phyloP scores from a whole-genome alignment of 2,113 vertebrate genomes.

The Myxocyprinus asiaticus region DNA sequence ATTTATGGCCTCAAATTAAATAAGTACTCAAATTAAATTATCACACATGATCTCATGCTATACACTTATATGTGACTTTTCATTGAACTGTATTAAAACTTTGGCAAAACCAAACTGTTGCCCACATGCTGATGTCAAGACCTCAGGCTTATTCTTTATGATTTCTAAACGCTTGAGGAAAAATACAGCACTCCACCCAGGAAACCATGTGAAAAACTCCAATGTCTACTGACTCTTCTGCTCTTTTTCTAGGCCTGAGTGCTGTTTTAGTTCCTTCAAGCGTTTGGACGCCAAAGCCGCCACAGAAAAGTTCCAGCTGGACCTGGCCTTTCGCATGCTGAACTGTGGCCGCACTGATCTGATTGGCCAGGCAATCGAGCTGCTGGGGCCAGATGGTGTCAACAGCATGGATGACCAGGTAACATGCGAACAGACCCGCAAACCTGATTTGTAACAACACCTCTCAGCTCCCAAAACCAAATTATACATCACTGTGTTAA shows the following conservation, averaged over 20 bases:
- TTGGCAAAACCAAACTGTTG: neutral
- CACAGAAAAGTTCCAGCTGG: conserved; percentile 92
- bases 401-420: conserved; percentile 99
- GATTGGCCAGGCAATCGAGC: conserved; percentile 89
- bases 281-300: conserved; percentile 92
- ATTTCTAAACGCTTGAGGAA: conserved; percentile 31
- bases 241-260: conserved; percentile 81
- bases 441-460: neutral
- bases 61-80: neutral
- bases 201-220: neutral
- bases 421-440: conserved; percentile 2
- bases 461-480: conserved; percentile 10
- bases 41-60: conserved; percentile 38
- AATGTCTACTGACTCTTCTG: neutral
- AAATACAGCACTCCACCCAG: conserved; percentile 20
- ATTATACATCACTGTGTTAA: neutral
- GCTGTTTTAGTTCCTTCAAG: conserved; percentile 94
- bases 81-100: conserved; percentile 27
- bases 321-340: conserved; percentile 96
- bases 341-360: conserved; percentile 96
- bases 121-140: conserved; percentile 36
- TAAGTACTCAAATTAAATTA: neutral
- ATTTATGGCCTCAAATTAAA: neutral
- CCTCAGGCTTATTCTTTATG: conserved; percentile 23
- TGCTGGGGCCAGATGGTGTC: conserved; percentile 88